Base-by-base conservation (phyloP, 2,797 vertebrate genomes). In the Myiothlypis chrysogaster region DNA sequence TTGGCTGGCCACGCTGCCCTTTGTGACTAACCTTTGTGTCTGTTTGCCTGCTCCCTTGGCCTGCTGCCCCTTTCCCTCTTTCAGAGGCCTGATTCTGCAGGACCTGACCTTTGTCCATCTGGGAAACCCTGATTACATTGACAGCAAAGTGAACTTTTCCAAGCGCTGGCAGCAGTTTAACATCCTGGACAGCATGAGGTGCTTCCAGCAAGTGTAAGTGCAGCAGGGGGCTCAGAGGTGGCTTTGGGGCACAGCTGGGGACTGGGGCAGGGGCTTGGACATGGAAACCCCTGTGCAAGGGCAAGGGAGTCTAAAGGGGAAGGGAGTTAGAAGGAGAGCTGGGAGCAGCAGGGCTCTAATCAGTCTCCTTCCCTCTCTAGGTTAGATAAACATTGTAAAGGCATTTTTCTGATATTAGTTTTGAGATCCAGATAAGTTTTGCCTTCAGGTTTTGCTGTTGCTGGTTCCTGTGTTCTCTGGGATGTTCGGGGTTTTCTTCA, bases 101-200 rank as follows among this genome's bases (percentile, higher is more conserved):
- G 99, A 99, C 96, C 94, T 99, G 97, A 99, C 99, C 65, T 99
- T 99, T 41, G 99, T 99, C 64, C 99, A 99, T 96, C 97, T 99
- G 91, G 99, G 99, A 61, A 99, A 99, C 97, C 99, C 99, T 0
- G 99, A 99, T 96, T 98, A 99, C 89, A 99, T 99, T 2, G 99
- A 99, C 0, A 98, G 98, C 73, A 99, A 99, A 96, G 99, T 99
- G 91, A 99, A 99, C 87, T 99, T 99, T 88, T 99, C 99, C 96
- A 99, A 99, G 91, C 99, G 99, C 56, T 99, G 99, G 99, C 99
- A 99, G 96, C 99, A 99, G 97, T 99, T 99, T 96, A 99, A 99
- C 98, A 99, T 99, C 94, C 97, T 99, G 96, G 99, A 99, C 98
- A 99, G 99, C 98, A 99, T 99, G 99, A 98, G 99, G 78, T 98